Base-by-base conservation (phyloP, 2,113 vertebrate genomes). In the Cinclus mexicanus region DNA sequence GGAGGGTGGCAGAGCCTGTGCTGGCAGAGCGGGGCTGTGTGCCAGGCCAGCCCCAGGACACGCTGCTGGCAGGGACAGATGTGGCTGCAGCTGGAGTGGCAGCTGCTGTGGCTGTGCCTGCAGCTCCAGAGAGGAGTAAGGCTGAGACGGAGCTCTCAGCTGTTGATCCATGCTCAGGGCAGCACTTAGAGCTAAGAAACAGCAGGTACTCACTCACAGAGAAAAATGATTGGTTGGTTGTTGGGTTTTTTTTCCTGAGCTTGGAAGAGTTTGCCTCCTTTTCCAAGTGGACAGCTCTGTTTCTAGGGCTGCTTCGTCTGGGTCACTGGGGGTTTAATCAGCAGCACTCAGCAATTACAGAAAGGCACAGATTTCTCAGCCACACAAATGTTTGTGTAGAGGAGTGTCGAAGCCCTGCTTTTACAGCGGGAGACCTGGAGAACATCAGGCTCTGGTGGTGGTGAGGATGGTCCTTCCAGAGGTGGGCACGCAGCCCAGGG, bases 81-180 rank as follows among this genome's bases (percentile, higher is more conserved):
- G 6, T 6, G 18, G 5, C 2, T 59, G 28, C 28, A 46, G 61
- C 88, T 79, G 67, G 3, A 35, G 33, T 7, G 16, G 44, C 77
- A 75, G 83, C 37, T 65, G 63, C 61, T 80, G 31, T 6, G 4
- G 1, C 82, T 63, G 1, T 20, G 15, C 59, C 49, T 57, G 81
- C 52, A 72, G 77, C 10, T 18, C 44, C 29, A 1, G 6, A 2
- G 41, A 29, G 64, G 50, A 63, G 3, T 0, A 0, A 33, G 33
- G 5, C n/a, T 33, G 60, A 41, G 50, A 13, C 55, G 18, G n/a
- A 82, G 77, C 87, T 83, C 72, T 91, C 31, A 3, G 57, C 16
- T 59, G 26, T 7, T 46, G n/a, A 44, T 29, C 71, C 49, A 20
- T 25, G 6, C 81, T 42, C 75, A 52, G 67, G 46, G 12, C 68